Evolutionary conservation across 2,888 invertebrate genomes (phyloP), one percentile per base, ranked within the genome.

Genomic region (Periphyllus acericola): DNA sequence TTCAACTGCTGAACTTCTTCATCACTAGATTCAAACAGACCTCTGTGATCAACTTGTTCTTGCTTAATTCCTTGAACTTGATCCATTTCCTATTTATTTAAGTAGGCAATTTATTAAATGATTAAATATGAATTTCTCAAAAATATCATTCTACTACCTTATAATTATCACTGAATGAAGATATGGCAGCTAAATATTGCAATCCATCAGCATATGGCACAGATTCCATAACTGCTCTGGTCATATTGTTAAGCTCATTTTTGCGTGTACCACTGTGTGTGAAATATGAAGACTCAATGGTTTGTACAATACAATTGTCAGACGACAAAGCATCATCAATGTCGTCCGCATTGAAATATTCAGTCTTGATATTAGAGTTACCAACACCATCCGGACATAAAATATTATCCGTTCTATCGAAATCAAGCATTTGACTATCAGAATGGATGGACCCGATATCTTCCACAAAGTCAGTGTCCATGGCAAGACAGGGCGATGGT

Each of bases 121-220:
- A 21, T 19, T 74, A 55, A 55, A 72, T 5, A 78, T 5, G 25
- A 9, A 32, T 46, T 52, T 3, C 29, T 9, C 75, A 60, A 60
- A 36, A 75, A 4, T 36, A 72, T 14, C 6, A 52, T n/a, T 72
- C 11, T 32, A 29, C 14, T 72, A 89, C 89, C 83, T 89, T 80
- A 83, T 74, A 72, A 72, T 88, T 82, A 89, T 89, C 88, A 80
- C 88, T 89, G 21, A 89, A 80, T 52, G 89, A 89, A 55, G 89
- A 89, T 71, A 89, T 89, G 52, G 88, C 82, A 36, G 89, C 89
- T 72, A 89, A 80, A 29, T 88, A 89, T 52, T 89, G 88, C 40
- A 89, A 74, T 66, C 89, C 88, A 74, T 89, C 89, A n/a, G 79
- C 84, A 74, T 84, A 89, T n/a, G 89, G 89, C 71, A 89, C 89